Conservation (phyloP, 1,140 invertebrate genomes). For the Potamilus streckersoni region DNA sequence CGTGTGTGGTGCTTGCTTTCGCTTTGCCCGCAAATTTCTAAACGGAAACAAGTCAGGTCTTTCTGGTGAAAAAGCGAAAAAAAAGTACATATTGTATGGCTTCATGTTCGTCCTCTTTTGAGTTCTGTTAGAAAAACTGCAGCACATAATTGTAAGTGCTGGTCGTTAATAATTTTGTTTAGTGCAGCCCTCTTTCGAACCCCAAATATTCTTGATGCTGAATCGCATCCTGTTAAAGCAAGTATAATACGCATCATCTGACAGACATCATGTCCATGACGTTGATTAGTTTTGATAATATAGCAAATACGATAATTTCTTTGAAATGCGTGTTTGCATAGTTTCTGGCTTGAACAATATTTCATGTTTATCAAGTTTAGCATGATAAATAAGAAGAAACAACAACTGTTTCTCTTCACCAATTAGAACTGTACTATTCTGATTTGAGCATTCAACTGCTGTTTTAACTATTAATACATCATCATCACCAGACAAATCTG, state of each 20-base stretch:
- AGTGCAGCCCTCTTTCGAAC: constrained; percentile 12
- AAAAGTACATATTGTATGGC: constrained; percentile 9
- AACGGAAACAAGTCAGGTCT: constrained; percentile 8
- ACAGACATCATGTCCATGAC: not conserved
- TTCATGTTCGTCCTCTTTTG: not conserved
- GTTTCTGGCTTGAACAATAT: not conserved
- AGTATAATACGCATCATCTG: constrained; percentile 14
- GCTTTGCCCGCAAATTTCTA: constrained; percentile 22
- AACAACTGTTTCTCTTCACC: constrained; percentile 38
- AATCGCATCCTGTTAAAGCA: constrained; percentile 22
- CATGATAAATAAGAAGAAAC: constrained; percentile 29
- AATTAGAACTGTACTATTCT: constrained; percentile 16
- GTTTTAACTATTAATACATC: constrained; percentile 37
- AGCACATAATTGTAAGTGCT: not conserved
- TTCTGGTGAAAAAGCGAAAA: not conserved
- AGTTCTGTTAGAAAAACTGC: not conserved
- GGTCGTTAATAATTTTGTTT: constrained; percentile 1
- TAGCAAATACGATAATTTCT: constrained; percentile 11
- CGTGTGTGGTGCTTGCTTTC: not conserved
- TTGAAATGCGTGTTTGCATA: not conserved
- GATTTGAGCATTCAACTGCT: constrained; percentile 8
- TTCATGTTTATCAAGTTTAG: not conserved
- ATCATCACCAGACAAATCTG: constrained; percentile 30
- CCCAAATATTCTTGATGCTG: constrained; percentile 17
- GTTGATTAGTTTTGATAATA: not conserved